Conservation (phyloP, 2,888 invertebrate species). For the Hypselothyrea guttata region DNA sequence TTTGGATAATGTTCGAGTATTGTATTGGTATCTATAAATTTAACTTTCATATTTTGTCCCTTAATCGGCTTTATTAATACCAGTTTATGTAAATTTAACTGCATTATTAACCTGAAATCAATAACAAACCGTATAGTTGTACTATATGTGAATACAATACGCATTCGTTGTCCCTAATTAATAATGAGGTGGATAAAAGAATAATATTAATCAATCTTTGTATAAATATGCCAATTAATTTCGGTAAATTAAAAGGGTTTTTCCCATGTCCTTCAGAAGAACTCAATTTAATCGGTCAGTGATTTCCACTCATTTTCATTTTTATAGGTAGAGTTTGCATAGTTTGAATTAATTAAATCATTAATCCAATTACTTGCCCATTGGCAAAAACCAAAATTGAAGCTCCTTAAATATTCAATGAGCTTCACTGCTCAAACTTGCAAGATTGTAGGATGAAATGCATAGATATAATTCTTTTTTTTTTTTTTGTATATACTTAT, state of each 20-base stretch:
- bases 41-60: conserved; percentile 2
- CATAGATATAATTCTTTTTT: too few species aligned
- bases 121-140: conserved; percentile 43
- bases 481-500: too few species aligned
- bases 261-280: too few species aligned
- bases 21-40: conserved; percentile 14
- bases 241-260: not conserved
- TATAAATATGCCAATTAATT: conserved; percentile 33
- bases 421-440: conserved; percentile 27
- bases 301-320: conserved; percentile 1
- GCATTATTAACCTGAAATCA: conserved; percentile 67
- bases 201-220: conserved; percentile 30
- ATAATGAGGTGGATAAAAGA: conserved; percentile 27
- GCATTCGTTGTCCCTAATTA: conserved; percentile 54
- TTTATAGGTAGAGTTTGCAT: conserved; percentile 6
- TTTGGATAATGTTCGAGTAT: conserved; percentile 31
- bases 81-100: conserved; percentile 65
- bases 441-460: conserved; percentile 32
- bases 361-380: conserved; percentile 38
- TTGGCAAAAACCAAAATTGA: conserved; percentile 16
- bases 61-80: conserved; percentile 65
- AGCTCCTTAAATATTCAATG: conserved; percentile 48
- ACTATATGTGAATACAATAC: conserved; percentile 13
- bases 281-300: not conserved
- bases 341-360: conserved; percentile 31